Evolutionary conservation across 2,888 invertebrate genomes (phyloP).

Genomic region (Sussaba pulchella): DNA sequence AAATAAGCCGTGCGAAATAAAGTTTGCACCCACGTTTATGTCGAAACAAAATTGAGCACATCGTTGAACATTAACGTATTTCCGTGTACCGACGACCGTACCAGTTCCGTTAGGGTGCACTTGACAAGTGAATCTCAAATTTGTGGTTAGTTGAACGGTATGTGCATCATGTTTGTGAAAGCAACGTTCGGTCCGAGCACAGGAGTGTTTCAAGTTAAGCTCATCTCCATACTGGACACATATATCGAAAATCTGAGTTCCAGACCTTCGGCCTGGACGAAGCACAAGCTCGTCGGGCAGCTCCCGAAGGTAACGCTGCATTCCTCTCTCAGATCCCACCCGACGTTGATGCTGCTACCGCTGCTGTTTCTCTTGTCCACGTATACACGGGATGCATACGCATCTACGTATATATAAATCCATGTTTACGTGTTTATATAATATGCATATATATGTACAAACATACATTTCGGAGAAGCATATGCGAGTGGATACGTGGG

Average conservation of each 20-base stretch:
- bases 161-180: background rate
- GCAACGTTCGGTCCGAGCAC: background rate
- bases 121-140: background rate
- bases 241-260: slow-evolving; percentile 11
- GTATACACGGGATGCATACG: background rate
- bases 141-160: background rate
- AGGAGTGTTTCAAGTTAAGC: background rate
- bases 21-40: too few relatives aligned
- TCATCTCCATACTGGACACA: slow-evolving; percentile 6
- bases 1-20: too few relatives aligned
- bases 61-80: too few relatives aligned
- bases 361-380: slow-evolving; percentile 31
- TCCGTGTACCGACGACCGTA: too few relatives aligned
- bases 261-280: slow-evolving; percentile 17
- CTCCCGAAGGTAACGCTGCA: slow-evolving; percentile 40
- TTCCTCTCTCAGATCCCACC: slow-evolving; percentile 51
- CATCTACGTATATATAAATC: background rate
- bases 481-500: slow-evolving; percentile 65
- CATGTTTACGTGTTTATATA: too few relatives aligned
- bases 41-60: too few relatives aligned
- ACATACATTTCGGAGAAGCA: slow-evolving; percentile 23
- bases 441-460: slow-evolving; percentile 3
- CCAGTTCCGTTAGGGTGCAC: background rate
- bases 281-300: slow-evolving; percentile 30
- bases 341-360: slow-evolving; percentile 54